Conservation (phyloP, 92 coral and sea anemone species). For the Zoanthus solanderi region DNA sequence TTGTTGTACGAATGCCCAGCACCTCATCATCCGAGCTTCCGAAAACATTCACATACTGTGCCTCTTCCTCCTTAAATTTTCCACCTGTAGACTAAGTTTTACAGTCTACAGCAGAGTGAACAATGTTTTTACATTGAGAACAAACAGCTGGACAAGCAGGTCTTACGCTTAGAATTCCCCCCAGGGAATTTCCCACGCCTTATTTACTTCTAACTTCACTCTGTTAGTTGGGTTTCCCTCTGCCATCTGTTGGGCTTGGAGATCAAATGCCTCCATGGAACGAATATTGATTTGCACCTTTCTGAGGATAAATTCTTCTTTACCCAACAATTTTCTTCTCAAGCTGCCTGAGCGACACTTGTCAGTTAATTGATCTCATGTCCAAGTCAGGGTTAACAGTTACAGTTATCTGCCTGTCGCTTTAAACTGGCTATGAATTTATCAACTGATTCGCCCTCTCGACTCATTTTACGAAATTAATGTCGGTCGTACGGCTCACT, state of each 20-base stretch:
- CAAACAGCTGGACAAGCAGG: constrained; percentile 45
- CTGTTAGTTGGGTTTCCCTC: not conserved
- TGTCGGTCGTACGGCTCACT: constrained; percentile 61
- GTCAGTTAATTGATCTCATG: constrained; percentile 61
- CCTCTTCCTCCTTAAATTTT: not conserved
- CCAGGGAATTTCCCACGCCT: not conserved
- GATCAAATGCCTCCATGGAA: constrained; percentile 46
- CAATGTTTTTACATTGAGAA: constrained; percentile 21
- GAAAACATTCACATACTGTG: constrained; percentile 17
- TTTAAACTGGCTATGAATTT: constrained; percentile 41
- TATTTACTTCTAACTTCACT: not conserved
- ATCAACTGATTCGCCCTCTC: constrained; percentile 49
- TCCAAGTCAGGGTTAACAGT: constrained; percentile 44
- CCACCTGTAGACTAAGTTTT: not conserved
- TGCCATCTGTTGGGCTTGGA: constrained; percentile 43
- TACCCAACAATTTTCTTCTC: constrained; percentile 45
- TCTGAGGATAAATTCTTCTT: constrained; percentile 32
- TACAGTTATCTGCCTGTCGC: constrained; percentile 57
- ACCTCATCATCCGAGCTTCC: constrained; percentile 50
- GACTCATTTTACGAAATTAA: constrained; percentile 54
- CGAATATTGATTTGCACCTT: constrained; percentile 39
- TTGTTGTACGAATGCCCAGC: constrained; percentile 35
- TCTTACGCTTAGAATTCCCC: not conserved
- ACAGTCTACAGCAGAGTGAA: constrained; percentile 45
- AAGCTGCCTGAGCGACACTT: constrained; percentile 49